Evolutionary conservation across 2,888 invertebrate genomes (phyloP).

Genomic region (Brenthis ino): DNA sequence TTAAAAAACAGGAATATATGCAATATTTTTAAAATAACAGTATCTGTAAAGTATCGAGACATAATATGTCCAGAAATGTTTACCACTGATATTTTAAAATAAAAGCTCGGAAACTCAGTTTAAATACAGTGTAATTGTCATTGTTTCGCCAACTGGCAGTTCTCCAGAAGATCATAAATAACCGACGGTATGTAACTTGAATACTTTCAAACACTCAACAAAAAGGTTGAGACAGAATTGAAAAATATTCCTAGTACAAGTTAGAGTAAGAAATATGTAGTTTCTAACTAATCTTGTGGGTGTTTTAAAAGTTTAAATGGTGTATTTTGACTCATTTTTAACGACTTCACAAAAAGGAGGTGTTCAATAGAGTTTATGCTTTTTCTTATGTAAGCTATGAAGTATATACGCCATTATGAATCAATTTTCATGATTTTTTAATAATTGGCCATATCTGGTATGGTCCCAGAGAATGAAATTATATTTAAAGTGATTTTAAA

Average conservation of each 20-base stretch:
- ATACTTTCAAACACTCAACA: constrained; percentile 28
- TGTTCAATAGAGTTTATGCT: not conserved
- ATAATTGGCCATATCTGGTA: too few species aligned
- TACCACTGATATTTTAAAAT: not conserved
- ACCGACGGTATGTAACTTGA: constrained; percentile 28
- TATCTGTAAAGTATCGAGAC: too few species aligned
- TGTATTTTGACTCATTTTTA: not conserved
- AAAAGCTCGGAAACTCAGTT: constrained; percentile 1
- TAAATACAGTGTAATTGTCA: constrained; percentile 27
- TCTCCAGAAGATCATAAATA: constrained; percentile 34
- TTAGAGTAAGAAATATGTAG: constrained; percentile 25
- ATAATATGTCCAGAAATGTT: too few species aligned
- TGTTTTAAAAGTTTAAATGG: not conserved
- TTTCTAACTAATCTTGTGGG: constrained; percentile 14
- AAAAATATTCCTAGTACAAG: constrained; percentile 24
- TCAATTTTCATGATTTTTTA: too few species aligned
- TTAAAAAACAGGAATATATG: too few species aligned
- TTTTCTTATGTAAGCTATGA: too few species aligned
- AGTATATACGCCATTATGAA: too few species aligned
- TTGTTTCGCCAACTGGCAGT: constrained; percentile 35
- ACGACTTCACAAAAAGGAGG: not conserved
- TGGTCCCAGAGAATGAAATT: too few species aligned
- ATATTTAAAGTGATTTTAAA: too few species aligned
- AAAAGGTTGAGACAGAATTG: constrained; percentile 23
- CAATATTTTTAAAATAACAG: too few species aligned